phyloP scores from a whole-genome alignment of 2,888 invertebrate genomes.

The Epistrophe grossulariae region DNA sequence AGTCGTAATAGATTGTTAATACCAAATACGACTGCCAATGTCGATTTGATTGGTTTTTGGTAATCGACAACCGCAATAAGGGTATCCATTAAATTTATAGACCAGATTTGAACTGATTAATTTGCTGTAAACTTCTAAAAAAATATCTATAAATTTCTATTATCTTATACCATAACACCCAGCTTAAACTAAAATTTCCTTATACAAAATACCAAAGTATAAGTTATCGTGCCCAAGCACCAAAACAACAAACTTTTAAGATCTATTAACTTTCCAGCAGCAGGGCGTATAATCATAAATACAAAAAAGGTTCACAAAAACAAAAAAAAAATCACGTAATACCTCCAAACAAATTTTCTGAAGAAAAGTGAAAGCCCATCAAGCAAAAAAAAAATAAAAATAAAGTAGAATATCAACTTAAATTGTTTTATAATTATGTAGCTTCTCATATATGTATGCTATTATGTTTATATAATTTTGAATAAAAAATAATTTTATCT shows the following conservation, averaged over 20 bases:
- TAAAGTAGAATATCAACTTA: conserved; percentile 35
- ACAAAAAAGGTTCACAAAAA: conserved; percentile 40
- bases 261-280: conserved; percentile 56
- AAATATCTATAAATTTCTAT: not conserved
- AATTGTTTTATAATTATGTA: conserved; percentile 68
- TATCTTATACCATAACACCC: not conserved
- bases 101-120: conserved; percentile 13
- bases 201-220: conserved; percentile 3
- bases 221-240: conserved; percentile 12
- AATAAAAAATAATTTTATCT: conserved; percentile 26
- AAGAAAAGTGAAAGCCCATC: conserved; percentile 73
- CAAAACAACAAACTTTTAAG: conserved; percentile 37
- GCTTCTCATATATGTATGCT: conserved; percentile 64
- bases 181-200: not conserved
- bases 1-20: too few relatives aligned
- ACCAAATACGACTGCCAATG: too few relatives aligned
- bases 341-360: conserved; percentile 53
- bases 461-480: conserved; percentile 48
- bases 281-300: conserved; percentile 47
- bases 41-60: too few relatives aligned
- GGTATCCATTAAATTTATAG: not conserved
- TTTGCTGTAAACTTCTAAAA: conserved; percentile 9
- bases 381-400: conserved; percentile 23
- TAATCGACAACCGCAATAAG: too few relatives aligned
- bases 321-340: conserved; percentile 66